Evolutionary conservation across 2,113 vertebrate genomes (phyloP), one percentile per base, ranked within the genome.

Genomic region (Prunella fulvescens): DNA sequence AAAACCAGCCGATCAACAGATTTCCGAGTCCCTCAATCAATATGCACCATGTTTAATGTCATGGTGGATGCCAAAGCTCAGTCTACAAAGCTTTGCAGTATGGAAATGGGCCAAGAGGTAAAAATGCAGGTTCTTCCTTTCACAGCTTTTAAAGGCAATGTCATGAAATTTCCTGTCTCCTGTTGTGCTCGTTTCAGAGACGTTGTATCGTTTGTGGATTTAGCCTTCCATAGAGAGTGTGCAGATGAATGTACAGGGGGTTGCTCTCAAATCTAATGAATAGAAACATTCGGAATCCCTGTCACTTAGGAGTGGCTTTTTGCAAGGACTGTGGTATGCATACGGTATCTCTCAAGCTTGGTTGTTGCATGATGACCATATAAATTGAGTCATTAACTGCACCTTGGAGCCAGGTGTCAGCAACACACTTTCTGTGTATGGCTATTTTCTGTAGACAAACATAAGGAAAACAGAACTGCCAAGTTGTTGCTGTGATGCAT

Each of bases 11-110:
- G 99, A 97, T 98, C 99, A 95, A 99, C 99, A 98, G 99, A 99
- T 98, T 99, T 99, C 98, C 98, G 99, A 87, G 99, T 99, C 95
- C 99, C 99, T 61, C 99, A 99, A 97, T 99, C 99, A 96, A 99
- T 99, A 98, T 99, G 99, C 98, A 99, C 99, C 98, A 99, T 99
- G 99, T 99, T 99, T 98, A 99, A 99, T 81, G 99, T 99, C 97
- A 99, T 99, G 99, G 99, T 99, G 97, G 99, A 99, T 96, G 99
- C 99, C 98, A 99, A 98, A 97, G 98, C 98, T 96, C 99, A 99
- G 96, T 99, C 99, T 89, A 99, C 99, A 98, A 99, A 99, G 98
- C 99, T 99, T 96, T 99, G 99, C 97, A 98, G 98, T 96, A 98
- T 99, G 99, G 99, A 99, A 97, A 98, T 99, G 98, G 99, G 99